Evolutionary conservation across 2,888 invertebrate genomes (phyloP), one percentile per base, ranked within the genome.

Genomic region (Nymphalis urticae): DNA sequence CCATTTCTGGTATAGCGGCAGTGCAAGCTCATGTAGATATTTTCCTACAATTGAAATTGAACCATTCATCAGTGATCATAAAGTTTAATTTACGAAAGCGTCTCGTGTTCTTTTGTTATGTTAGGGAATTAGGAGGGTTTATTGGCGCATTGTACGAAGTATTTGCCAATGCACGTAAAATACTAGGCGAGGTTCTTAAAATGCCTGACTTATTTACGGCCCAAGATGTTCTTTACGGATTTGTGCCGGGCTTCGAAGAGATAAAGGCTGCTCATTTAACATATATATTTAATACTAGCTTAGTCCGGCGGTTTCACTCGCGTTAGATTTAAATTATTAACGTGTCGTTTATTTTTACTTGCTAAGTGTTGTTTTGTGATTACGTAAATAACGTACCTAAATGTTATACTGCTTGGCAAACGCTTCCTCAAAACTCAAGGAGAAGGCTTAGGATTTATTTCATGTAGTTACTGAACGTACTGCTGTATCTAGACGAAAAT

Each of bases 121-220:
- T 88, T 87, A 82, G 73, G 80, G 78, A 80, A 84, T 84, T 77
- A 76, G 76, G 77, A 80, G 77, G 82, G 86, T 86, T 89, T 88
- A 85, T 82, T 84, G 88, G 87, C 86, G 90, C 87, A 90, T 89
- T 91, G 92, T 91, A 86, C 88, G 85, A 89, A 88, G 91, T 90
- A 91, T 91, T 91, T 89, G 89, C 90, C 87, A 90, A 89, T 92
- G 90, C 89, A 90, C 89, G 90, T 91, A 88, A 90, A 91, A 87
- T 89, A 83, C 90, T 86, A 85, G 86, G 85, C 85, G 80, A 87
- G 87, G 88, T 88, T 88, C 87, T 88, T 85, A 85, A 90, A 89
- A 90, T 80, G 89, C 87, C 89, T 90, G 87, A 85, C 83, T 89
- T 90, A 92, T 91, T 92, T 92, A 92, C 85, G 86, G 85, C 83